A percentile compares a stretch with the other conserved stretches of the same genome.
Evolutionary conservation across 2,113 vertebrate species (phyloP).

Genomic region (Lagenorhynchus albirostris): DNA sequence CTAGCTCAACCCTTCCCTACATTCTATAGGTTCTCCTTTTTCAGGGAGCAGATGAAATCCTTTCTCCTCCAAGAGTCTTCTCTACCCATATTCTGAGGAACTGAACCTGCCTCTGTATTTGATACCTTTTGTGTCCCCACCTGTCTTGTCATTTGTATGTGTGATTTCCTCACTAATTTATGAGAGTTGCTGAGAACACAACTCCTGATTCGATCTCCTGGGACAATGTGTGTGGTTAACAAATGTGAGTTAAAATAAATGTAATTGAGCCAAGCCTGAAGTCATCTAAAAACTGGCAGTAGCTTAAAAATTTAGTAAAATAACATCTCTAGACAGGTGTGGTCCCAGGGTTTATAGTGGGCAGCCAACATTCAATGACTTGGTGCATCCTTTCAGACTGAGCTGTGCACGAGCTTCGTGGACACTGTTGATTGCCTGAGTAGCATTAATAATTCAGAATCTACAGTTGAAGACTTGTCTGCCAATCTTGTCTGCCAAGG

Average conservation of each 20-base stretch:
- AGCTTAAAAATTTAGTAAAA: background rate
- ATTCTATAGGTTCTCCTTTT: background rate
- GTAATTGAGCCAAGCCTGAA: background rate
- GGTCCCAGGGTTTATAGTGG: background rate
- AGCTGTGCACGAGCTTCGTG: background rate
- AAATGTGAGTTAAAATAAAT: background rate
- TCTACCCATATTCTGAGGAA: background rate
- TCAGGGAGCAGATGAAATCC: background rate
- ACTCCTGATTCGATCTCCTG: background rate
- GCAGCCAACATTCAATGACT: background rate
- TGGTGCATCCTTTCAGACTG: background rate
- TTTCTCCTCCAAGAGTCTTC: background rate
- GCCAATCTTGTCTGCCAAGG: background rate
- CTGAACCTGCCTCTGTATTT: background rate
- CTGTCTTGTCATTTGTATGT: background rate
- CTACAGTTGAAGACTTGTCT: background rate
- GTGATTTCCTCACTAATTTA: background rate
- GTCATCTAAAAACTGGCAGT: background rate
- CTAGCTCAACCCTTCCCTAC: background rate
- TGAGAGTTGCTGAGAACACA: background rate
- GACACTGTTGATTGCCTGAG: background rate
- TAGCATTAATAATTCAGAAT: constrained; percentile 57
- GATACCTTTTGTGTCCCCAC: too few relatives aligned
- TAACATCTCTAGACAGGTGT: background rate
- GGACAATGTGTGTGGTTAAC: background rate